Evolutionary conservation across 2,113 vertebrate genomes (phyloP), one percentile per base, ranked within the genome.

Genomic region (Hiodon alosoides): DNA sequence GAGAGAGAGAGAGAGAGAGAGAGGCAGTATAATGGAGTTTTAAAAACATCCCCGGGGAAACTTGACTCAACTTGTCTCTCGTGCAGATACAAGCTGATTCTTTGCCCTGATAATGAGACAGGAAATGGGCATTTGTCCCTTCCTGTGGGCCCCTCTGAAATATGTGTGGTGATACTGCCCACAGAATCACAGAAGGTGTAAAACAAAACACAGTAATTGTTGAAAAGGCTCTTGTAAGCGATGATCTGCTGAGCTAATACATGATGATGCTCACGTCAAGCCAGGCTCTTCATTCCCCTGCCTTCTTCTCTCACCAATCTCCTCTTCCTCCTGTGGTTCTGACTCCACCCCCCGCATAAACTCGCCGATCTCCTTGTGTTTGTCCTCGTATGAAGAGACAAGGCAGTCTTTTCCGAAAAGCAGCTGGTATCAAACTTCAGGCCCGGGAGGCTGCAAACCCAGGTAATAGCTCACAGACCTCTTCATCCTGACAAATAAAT

Each of bases 331-430:
- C 88, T 90, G 94, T 4, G 78, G 86, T 82, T 96, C 95, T 7
- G 90, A 90, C 71, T 96, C 94, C 1, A 90, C 87, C 57, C 91
- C 90, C 64, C 84, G 87, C 92, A 97, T 96, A 4, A 86, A 85
- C 75, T 95, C 95, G 69, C 92, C 89, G 84, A 94, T 90, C 87
- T 97, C 95, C 96, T 98, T 95, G 62, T 98, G 95, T 60, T 98
- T 95, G 82, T 98, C 96, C 86, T 98, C 96, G 81, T 98, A 96
- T 93, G 83, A 80, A 89, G 84, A 82, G 64, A 88, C 81, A 80
- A 16, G 59, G 74, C 66, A 78, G 82, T 78, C 84, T 86, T 87
- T 83, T 85, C 85, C 86, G 31, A 85, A 85, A 82, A 85, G 85
- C 87, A 89, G 86, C 85, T 87, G 9, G 4, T n/a, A 62, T n/a